Base-by-base conservation (phyloP, 2,113 vertebrate genomes). In the Xiphophorus hellerii region DNA sequence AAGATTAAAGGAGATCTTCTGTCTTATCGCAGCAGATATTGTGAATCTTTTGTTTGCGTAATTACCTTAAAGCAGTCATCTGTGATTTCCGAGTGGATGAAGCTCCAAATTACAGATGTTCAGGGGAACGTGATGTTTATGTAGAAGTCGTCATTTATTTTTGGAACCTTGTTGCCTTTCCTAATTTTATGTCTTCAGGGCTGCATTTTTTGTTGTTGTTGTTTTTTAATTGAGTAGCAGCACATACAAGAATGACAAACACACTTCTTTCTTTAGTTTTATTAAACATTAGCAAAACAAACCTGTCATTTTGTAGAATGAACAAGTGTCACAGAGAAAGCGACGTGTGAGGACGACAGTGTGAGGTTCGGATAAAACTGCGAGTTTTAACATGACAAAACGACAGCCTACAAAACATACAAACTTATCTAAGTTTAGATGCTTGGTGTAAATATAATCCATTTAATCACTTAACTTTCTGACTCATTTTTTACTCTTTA, bases 221-320 rank as follows among this genome's bases (percentile, higher is more conserved):
- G 75, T 37, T 77, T 37, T 39, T 28, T 27, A 39, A 35, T 7
- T 73, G 7, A 20, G 6, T n/a, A n/a, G 33, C 20, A 62, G 4
- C 20, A 58, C 64, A 72, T 73, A 44, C 17, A 58, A 30, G 35
- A 78, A 84, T 1, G 35, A 88, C 70, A 77, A 31, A 83, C 67
- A 69, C 44, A 29, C 37, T 11, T 15, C 39, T 20, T 27, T 35
- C 39, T 63, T 73, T 61, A 37, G 15, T 76, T 91, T 92, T 91
- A 92, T 90, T 91, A 61, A 81, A 88, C 71, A 81, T 27, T 31
- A 76, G 74, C 13, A 76, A 83, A 83, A 80, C 60, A 81, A 77
- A 79, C 74, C 1, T 3, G 64, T 28, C 15, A 70, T 81, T 61
- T 78, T 85, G 72, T 76, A 77, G 87, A 91, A 76, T 86, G 67